These are phyloP conservation scores for Bolborhynchus lineola DNA, from an alignment of 2,113 vertebrate species.

Conservation along the genomic window DNA sequence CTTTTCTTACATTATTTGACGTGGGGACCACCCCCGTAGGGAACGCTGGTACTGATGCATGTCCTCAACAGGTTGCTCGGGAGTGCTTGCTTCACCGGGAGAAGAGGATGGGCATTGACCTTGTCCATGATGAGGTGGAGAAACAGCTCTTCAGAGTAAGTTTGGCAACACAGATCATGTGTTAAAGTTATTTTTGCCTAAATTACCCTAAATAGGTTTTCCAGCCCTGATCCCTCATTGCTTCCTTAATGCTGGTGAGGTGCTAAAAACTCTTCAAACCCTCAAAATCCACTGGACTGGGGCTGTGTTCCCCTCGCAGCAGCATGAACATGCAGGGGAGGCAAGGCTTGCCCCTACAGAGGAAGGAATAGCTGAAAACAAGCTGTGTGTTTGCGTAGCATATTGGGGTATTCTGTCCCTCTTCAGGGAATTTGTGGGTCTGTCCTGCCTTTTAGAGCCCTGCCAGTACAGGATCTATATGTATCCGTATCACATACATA, in stretches of 20 bases:
- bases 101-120: slow-evolving; percentile 92
- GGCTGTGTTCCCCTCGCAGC: neutral
- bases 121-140: slow-evolving; percentile 89
- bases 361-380: neutral
- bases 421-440: neutral
- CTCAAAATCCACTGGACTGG: neutral
- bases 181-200: neutral
- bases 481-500: fast-evolving
- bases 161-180: neutral
- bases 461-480: neutral
- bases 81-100: slow-evolving; percentile 93
- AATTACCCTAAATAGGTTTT: neutral
- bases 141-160: slow-evolving; percentile 85
- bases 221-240: neutral
- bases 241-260: neutral
- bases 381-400: neutral
- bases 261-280: neutral
- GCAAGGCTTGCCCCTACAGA: neutral
- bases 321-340: fast-evolving
- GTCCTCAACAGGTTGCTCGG: slow-evolving; percentile 81
- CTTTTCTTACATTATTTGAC: neutral
- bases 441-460: neutral
- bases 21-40: no score
- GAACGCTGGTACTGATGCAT: neutral
- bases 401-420: neutral